Evolutionary conservation across 2,113 vertebrate species (phyloP).

Genomic region (Meles meles): DNA sequence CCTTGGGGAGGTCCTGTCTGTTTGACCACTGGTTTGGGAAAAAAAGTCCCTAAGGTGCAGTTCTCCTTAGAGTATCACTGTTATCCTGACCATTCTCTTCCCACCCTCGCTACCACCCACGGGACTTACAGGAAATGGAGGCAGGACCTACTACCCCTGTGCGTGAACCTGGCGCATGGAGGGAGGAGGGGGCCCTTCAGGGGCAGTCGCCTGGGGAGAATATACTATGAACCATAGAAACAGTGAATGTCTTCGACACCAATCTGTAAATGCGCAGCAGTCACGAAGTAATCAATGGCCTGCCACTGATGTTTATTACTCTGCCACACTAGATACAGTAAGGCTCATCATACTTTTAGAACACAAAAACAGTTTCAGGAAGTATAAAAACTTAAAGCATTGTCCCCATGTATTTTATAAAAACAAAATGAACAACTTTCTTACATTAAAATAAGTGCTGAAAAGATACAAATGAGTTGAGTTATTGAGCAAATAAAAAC

Average conservation of each 20-base stretch:
- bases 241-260: conserved; percentile 76
- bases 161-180: conserved; percentile 42
- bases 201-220: conserved; percentile 63
- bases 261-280: conserved; percentile 79
- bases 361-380: conserved; percentile 83
- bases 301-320: conserved; percentile 86
- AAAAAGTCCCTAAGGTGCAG: conserved; percentile 30
- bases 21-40: conserved; percentile 46
- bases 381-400: conserved; percentile 92
- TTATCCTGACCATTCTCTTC: neutral
- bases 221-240: conserved; percentile 72
- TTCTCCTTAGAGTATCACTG: conserved; percentile 1
- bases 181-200: neutral
- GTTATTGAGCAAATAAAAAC: conserved; percentile 86
- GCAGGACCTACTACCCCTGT: conserved; percentile 32
- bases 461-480: conserved; percentile 86
- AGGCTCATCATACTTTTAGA: conserved; percentile 84
- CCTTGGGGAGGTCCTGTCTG: conserved; percentile 20
- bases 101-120: conserved; percentile 13
- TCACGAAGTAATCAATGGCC: conserved; percentile 85
- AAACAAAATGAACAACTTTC: conserved; percentile 84
- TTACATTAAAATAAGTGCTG: conserved; percentile 87
- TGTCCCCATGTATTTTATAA: conserved; percentile 91
- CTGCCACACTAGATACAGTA: conserved; percentile 85
- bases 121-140: neutral